Conservation (phyloP, 2,888 invertebrate genomes). For the Acrobasis consociella region DNA sequence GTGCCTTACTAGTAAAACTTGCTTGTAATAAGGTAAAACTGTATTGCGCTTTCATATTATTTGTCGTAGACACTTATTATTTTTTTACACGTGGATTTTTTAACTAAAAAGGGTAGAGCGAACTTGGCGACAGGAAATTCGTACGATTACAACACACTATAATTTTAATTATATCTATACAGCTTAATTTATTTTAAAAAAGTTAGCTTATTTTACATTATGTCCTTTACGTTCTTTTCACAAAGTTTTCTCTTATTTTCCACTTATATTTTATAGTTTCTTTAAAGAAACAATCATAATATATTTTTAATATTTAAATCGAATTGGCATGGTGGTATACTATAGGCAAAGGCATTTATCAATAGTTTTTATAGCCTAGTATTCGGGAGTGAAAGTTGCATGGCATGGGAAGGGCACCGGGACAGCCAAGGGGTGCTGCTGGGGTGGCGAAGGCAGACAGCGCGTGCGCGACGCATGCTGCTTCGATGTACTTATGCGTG, state of each 20-base stretch:
- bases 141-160: no score
- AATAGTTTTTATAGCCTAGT: slow-evolving; percentile 43
- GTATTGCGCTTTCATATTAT: neutral
- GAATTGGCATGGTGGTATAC: neutral
- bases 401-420: slow-evolving; percentile 74
- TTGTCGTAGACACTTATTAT: neutral
- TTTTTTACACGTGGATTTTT: neutral
- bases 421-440: slow-evolving; percentile 56
- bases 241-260: no score
- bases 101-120: neutral
- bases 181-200: no score
- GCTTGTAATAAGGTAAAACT: neutral
- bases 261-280: no score
- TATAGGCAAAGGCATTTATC: slow-evolving; percentile 31
- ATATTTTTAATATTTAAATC: neutral
- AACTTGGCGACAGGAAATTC: neutral
- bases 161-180: no score
- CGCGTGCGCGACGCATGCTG: slow-evolving; percentile 43
- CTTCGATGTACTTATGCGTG: slow-evolving; percentile 21
- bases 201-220: no score
- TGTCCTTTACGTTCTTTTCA: no score
- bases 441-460: slow-evolving; percentile 43
- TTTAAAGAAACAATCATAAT: neutral
- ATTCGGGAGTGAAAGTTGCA: slow-evolving; percentile 72
- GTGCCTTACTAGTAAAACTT: neutral